Percentiles rank a stretch among this genome's conserved stretches.
phyloP scores from a whole-genome alignment of 2,888 invertebrate species.

The Colletes collaris region DNA sequence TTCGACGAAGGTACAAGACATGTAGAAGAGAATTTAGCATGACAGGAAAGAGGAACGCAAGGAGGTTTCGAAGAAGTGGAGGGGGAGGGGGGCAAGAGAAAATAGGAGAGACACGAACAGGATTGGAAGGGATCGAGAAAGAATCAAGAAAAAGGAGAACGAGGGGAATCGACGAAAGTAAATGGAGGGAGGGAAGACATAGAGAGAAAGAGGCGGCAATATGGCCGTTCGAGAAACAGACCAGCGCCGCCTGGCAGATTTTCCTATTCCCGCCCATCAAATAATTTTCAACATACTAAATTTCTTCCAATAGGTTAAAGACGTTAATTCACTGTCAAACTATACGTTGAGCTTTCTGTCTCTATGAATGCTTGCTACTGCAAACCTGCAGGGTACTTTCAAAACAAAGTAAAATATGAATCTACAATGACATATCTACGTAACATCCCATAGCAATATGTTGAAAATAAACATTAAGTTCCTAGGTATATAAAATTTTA shows the following conservation, averaged over 20 bases:
- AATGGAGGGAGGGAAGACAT: slow-evolving; percentile 26
- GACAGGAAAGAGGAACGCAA: slow-evolving; percentile 24
- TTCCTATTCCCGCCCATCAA: slow-evolving; percentile 77
- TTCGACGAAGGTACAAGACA: slow-evolving; percentile 22
- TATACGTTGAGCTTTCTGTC: no score
- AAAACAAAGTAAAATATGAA: no score
- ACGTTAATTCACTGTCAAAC: background rate
- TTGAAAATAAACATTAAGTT: background rate
- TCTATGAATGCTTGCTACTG: background rate
- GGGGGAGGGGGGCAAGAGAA: slow-evolving; percentile 41
- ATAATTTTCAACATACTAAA: slow-evolving; percentile 35
- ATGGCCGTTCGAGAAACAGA: slow-evolving; percentile 75
- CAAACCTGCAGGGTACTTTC: no score
- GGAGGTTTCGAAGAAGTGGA: slow-evolving; percentile 33
- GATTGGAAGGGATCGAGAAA: slow-evolving; percentile 61
- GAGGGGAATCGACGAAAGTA: slow-evolving; percentile 42
- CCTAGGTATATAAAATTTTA: background rate
- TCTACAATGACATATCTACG: background rate
- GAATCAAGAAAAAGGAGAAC: slow-evolving; percentile 51
- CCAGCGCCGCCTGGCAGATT: slow-evolving; percentile 80
- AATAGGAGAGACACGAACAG: slow-evolving; percentile 58
- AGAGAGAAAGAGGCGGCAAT: slow-evolving; percentile 62
- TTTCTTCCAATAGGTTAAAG: slow-evolving; percentile 33
- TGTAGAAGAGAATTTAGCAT: slow-evolving; percentile 36
- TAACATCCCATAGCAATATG: background rate